Evolutionary conservation across 2,113 vertebrate species (phyloP), one percentile per base, ranked within the genome.

Genomic region (Peromyscus californicus): DNA sequence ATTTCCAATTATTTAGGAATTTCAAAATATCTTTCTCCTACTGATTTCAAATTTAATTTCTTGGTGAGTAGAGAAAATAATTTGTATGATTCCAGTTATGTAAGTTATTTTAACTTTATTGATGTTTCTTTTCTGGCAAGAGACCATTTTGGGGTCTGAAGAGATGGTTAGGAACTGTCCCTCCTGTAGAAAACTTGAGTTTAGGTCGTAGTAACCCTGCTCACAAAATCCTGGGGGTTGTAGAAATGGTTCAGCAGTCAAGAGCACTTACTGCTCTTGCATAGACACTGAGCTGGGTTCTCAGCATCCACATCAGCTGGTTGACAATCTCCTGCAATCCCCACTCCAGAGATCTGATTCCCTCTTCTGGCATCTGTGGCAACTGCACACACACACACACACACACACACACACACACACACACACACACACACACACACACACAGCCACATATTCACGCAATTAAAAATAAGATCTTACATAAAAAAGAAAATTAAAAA

Each of bases 91-190:
- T 87, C 17, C 31, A 87, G 48, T 45, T 87, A 24, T 69, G 79
- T 67, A 5, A 70, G 26, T 61, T 39, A 91, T 54, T 76, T 93
- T 88, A 91, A 95, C 63, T 91, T 42, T 88, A 76, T 33, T 95
- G 51, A 91, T 42, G 17, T 33, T 75, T 76, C 67, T 88, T 88
- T 70, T 84, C 33, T 63, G 54, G 61, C 7, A 85, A 61, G 54
- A 48, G 10, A 13, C 36, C 59, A 89, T 67, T 91, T 91, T 33
- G 13, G 15, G 80, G 83, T 87, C 74, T 70, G 79, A 19, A 82
- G 51, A 80, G 78, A n/a, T 57, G 78, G 54, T 57, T 54, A 80
- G 21, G 78, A 21, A 36, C 31, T 33, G 45, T 21, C 42, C 16
- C 16, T 80, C 29, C 51, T 51, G 76, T 51, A 54, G 48, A 79